Base-by-base conservation (phyloP, 2,797 vertebrate genomes). In the Erethizon dorsatum region DNA sequence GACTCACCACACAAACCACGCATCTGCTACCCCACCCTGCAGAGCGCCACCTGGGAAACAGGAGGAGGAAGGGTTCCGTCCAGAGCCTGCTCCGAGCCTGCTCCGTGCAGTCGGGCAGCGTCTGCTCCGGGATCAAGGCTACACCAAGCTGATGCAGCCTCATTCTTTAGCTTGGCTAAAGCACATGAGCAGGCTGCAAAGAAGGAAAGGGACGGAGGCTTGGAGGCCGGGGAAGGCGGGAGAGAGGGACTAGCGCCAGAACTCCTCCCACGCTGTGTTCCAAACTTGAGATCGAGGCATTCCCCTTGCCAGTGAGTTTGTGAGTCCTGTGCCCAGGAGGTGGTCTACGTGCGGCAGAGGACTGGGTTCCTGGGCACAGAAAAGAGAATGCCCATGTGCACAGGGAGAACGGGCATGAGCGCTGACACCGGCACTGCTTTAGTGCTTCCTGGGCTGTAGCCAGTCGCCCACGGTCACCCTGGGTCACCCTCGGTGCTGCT, bases 141-240 rank as follows among this genome's bases (percentile, higher is more conserved):
- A 41, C 6, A 85, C 41, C 22, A 2, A 17, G 13, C 6, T 6
- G 4, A 0, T 56, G 54, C 57, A 26, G 41, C 50, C 2, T 0
- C n/a, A 15, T 45, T 75, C 59, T 69, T 84, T 78, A 84, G 26
- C 63, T n/a, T 14, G 14, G 6, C n/a, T 31, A 1, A 65, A 57
- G 52, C 33, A 6, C 88, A 78, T 41, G 82, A 88, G 13, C 31
- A 2, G 14, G 24, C 12, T 50, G 5, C 59, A 50, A 11, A 31
- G 59, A 33, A 52, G 69, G 54, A 18, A 7, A n/a, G 12, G 26
- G 3, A 61, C 4, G 41, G 26, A 22, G 22, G 28, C 37, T 22
- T 1, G 15, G 63, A 71, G 28, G 7, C 1, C 5, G 12, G 12
- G 12, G 15, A 18, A 13, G 12, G 22, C 18, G 24, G 22, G 24